phyloP scores from a whole-genome alignment of 2,797 vertebrate genomes.

The Glossophaga mutica region DNA sequence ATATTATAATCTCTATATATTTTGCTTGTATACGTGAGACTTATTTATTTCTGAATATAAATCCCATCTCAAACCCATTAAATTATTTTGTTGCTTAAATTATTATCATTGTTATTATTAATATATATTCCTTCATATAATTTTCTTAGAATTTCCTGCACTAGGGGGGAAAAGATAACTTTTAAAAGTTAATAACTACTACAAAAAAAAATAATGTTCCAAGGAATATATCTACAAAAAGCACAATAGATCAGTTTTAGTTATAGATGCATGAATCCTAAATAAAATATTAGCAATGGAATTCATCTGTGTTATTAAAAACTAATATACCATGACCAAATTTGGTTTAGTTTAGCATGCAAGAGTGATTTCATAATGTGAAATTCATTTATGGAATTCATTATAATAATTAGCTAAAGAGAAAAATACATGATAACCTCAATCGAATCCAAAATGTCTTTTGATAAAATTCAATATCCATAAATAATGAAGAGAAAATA shows the following conservation, averaged over 20 bases:
- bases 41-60: not conserved
- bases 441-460: constrained; percentile 12
- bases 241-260: not conserved
- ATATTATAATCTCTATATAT: not conserved
- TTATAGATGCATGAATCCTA: not conserved
- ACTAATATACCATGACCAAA: constrained; percentile 40
- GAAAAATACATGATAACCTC: not conserved
- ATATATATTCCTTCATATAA: not conserved
- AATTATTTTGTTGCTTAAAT: not conserved
- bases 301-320: constrained; percentile 54
- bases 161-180: not conserved
- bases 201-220: not conserved
- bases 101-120: not conserved
- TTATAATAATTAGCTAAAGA: constrained; percentile 17
- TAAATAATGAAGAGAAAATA: not conserved
- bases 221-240: not conserved
- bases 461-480: not conserved
- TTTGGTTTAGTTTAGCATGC: constrained; percentile 19
- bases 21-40: not conserved
- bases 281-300: constrained; percentile 56
- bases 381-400: constrained; percentile 10
- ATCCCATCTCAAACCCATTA: not conserved
- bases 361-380: constrained; percentile 39
- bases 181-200: not conserved
- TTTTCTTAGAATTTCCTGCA: not conserved